Conservation (phyloP, 1,140 invertebrate species). For the Trinorchestia longiramus region DNA sequence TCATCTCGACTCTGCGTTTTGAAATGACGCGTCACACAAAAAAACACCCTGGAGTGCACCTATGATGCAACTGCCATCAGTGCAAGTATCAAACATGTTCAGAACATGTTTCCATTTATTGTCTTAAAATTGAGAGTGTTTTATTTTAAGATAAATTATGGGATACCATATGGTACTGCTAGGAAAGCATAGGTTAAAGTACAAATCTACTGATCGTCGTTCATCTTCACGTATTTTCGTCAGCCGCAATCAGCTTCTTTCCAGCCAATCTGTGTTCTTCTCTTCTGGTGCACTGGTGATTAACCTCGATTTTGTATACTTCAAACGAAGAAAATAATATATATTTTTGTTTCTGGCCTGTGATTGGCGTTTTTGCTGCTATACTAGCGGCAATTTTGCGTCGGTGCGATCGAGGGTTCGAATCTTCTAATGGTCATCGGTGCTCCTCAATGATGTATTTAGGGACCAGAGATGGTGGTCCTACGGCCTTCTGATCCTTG, state of each 20-base stretch:
- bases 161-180: no score
- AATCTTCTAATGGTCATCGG: not conserved
- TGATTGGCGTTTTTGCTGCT: not conserved
- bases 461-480: not conserved
- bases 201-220: no score
- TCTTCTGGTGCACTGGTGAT: not conserved
- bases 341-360: not conserved
- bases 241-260: not conserved
- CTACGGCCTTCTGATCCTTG: not conserved
- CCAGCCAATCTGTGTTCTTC: not conserved
- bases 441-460: slow-evolving; percentile 48
- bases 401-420: not conserved
- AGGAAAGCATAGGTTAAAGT: no score
- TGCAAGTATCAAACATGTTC: no score
- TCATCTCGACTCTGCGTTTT: no score
- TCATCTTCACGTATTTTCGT: no score
- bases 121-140: no score
- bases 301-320: not conserved
- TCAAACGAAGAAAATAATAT: not conserved
- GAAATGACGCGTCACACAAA: no score
- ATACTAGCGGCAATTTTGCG: not conserved
- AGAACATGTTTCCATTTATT: no score
- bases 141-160: no score
- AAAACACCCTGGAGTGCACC: no score
- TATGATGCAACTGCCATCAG: no score